These are phyloP conservation scores for Lithosia quadra DNA, from an alignment of 2,888 invertebrate genomes.

Conservation along the genomic window DNA sequence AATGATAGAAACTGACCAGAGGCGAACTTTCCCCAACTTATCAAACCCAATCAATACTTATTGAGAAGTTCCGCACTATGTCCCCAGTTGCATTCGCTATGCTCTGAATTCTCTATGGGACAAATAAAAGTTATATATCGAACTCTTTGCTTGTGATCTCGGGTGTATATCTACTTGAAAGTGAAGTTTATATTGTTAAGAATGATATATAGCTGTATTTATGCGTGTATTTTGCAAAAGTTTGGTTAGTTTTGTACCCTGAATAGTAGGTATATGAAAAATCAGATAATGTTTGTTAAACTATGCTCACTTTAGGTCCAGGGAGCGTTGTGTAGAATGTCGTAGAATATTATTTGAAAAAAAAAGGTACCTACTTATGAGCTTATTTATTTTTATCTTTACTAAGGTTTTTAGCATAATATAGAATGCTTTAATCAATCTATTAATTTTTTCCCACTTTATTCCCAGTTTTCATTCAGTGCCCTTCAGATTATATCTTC, in stretches of 20 bases:
- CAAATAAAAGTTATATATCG: constrained; percentile 44
- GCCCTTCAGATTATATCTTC: no score
- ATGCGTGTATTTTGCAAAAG: not conserved
- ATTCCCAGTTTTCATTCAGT: no score
- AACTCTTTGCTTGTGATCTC: not conserved
- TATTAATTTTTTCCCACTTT: no score
- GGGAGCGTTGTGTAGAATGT: no score
- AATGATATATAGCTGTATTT: not conserved
- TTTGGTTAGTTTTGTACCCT: not conserved
- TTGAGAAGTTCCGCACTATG: constrained; percentile 49
- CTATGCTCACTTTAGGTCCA: no score
- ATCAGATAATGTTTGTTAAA: no score
- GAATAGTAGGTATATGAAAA: not conserved
- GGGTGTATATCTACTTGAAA: not conserved
- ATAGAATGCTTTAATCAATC: no score
- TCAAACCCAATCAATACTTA: constrained; percentile 63
- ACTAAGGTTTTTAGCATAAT: no score
- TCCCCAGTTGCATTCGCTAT: constrained; percentile 46
- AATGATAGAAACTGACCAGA: constrained; percentile 51
- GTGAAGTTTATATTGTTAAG: constrained; percentile 1
- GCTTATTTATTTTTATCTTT: no score
- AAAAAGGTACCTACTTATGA: no score
- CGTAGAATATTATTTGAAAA: no score
- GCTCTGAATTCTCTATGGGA: constrained; percentile 33
- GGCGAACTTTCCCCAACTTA: constrained; percentile 49